Percentiles rank a stretch among this genome's conserved stretches.
Conservation (phyloP, 2,797 vertebrate genomes). For the Peromyscus nudipes region DNA sequence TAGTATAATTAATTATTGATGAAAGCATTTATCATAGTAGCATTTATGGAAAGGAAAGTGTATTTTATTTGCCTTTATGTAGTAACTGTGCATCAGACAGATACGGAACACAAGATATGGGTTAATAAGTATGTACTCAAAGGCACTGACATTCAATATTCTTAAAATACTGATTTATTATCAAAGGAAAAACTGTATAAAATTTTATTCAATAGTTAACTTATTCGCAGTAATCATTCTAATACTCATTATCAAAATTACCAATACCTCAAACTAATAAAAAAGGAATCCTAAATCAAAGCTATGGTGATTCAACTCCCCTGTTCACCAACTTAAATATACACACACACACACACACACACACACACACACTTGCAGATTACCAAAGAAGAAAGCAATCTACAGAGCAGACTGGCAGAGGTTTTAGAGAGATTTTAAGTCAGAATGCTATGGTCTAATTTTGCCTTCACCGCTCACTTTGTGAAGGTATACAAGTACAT, state of each 20-base stretch:
- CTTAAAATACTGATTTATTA: conserved; percentile 18
- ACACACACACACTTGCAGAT: not conserved
- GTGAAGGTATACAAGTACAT: not conserved
- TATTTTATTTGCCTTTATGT: not conserved
- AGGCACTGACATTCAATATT: not conserved
- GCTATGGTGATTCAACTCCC: not conserved
- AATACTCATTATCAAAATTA: conserved; percentile 61
- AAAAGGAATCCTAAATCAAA: conserved; percentile 35
- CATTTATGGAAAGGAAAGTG: not conserved
- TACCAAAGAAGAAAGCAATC: not conserved
- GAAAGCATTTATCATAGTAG: not conserved
- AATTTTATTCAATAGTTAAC: not conserved
- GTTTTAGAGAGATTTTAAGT: not conserved
- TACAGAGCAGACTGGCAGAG: not conserved
- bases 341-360: not conserved
- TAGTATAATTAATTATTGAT: not conserved
- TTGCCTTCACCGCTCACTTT: not conserved
- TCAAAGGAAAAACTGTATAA: conserved; percentile 7
- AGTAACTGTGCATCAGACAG: not conserved
- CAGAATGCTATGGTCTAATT: not conserved
- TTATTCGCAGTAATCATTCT: not conserved
- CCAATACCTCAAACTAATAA: conserved; percentile 12
- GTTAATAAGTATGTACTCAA: not conserved
- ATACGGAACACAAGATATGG: not conserved
- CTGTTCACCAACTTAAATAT: not conserved